These are phyloP conservation scores for Drosophila ustulata DNA, from an alignment of 2,888 invertebrate genomes.

Conservation along the genomic window DNA sequence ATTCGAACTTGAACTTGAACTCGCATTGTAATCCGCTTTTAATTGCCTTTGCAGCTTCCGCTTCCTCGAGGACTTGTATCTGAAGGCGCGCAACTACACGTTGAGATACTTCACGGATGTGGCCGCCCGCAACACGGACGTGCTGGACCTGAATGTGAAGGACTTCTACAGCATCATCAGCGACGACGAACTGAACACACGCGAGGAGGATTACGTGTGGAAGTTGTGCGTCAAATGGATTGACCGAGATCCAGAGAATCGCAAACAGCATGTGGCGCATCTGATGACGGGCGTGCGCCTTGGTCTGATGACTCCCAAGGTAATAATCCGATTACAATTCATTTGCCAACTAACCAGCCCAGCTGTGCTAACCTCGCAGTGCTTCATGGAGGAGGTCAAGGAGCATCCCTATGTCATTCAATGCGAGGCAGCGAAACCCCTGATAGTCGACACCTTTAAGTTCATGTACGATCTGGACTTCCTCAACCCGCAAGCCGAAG, in stretches of 20 bases:
- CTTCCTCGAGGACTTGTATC: conserved; percentile 86
- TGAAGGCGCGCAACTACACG: conserved; percentile 89
- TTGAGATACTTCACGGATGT: conserved; percentile 92
- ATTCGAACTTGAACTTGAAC: neutral
- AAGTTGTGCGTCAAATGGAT: conserved; percentile 95
- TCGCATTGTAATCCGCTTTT: conserved; percentile 48
- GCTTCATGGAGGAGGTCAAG: conserved; percentile 95
- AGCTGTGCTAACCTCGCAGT: conserved; percentile 85
- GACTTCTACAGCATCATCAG: conserved; percentile 92
- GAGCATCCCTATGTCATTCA: conserved; percentile 94
- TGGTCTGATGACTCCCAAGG: conserved; percentile 92
- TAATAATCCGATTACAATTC: conserved; percentile 58
- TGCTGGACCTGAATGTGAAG: conserved; percentile 89
- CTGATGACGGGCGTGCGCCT: conserved; percentile 93
- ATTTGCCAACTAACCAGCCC: neutral
- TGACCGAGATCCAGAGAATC: conserved; percentile 89
- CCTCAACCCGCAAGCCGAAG: conserved; percentile 91
- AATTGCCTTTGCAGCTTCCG: conserved; percentile 76
- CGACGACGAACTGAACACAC: conserved; percentile 94
- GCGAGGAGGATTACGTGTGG: conserved; percentile 95
- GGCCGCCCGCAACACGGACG: conserved; percentile 90
- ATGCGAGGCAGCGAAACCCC: conserved; percentile 93
- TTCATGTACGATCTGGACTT: conserved; percentile 97
- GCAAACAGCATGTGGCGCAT: conserved; percentile 91
- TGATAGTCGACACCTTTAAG: conserved; percentile 95